Evolutionary conservation across 2,888 invertebrate genomes (phyloP), one percentile per base, ranked within the genome.

Genomic region (Melanargia galathea): DNA sequence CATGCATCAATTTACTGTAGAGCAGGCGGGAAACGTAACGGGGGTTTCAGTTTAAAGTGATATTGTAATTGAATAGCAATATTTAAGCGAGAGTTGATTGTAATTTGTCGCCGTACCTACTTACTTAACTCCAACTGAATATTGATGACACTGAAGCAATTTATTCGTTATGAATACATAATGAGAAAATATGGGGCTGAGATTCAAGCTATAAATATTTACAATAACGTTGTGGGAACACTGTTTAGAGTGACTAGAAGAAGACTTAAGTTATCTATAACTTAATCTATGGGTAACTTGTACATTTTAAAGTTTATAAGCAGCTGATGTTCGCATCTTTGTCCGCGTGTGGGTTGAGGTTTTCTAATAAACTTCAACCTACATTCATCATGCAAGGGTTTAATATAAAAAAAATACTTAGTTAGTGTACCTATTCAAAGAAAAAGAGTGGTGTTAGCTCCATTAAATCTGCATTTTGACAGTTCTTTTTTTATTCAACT

Each of bases 111-210:
- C 62, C 68, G 63, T 67, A 33, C 68, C 69, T 67, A 63, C 67
- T 67, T 68, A 66, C 81, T n/a, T n/a, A n/a, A n/a, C 82, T 77
- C 79, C 76, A 74, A 74, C 80, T 84, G 87, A 86, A 89, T 89
- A 87, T 89, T 90, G 87, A 89, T 89, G 86, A 77, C 75, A 81
- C 80, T 77, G 80, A 82, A 81, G 85, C 89, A 90, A 90, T 90
- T 88, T 90, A 80, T 87, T 83, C 83, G 86, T 88, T 84, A 90
- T 89, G 88, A 90, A 88, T 88, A 88, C 88, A 83, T 90, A 88
- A 89, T 89, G 82, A 81, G 82, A 87, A 87, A 65, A 66, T 65
- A 66, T 66, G 57, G 58, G 43, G 20, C 22, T 52, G 81, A 82
- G 81, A 84, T 81, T 81, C 76, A 77, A 83, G 82, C 79, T 78